Evolutionary conservation across 2,113 vertebrate genomes (phyloP).

Genomic region (Eulemur rufifrons): DNA sequence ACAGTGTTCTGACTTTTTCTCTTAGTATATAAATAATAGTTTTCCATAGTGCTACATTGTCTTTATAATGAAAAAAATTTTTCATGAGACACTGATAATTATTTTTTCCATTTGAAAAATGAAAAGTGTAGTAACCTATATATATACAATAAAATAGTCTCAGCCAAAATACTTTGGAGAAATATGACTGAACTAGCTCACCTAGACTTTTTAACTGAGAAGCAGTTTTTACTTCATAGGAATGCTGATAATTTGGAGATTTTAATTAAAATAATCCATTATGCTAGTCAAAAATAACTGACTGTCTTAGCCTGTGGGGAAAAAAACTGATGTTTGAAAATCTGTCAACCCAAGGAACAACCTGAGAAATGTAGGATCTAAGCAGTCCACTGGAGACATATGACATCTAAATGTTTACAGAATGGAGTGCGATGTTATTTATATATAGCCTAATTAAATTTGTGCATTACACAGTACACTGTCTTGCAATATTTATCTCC

Average conservation of each 20-base stretch:
- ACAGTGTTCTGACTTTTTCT: background rate
- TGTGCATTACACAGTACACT: background rate
- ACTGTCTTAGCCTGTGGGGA: background rate
- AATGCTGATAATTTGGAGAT: constrained; percentile 28
- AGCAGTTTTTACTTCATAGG: constrained; percentile 33
- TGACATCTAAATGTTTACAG: background rate
- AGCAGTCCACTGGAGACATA: background rate
- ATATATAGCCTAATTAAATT: background rate
- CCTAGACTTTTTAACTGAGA: background rate
- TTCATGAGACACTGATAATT: background rate
- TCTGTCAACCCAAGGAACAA: background rate
- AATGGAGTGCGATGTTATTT: background rate
- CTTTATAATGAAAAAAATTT: background rate
- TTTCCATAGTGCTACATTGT: background rate
- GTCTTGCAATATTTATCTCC: background rate
- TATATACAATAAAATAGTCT: background rate
- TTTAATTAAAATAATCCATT: constrained; percentile 17
- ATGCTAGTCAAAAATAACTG: background rate
- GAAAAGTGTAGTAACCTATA: background rate
- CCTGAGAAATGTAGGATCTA: background rate
- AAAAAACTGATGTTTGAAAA: constrained; percentile 25
- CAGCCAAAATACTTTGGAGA: background rate
- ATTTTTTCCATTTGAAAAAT: constrained; percentile 28
- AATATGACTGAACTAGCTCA: constrained; percentile 16
- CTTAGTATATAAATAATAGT: background rate